Evolutionary conservation across 1,140 invertebrate species (phyloP).

Genomic region (Heliothis subflexa): DNA sequence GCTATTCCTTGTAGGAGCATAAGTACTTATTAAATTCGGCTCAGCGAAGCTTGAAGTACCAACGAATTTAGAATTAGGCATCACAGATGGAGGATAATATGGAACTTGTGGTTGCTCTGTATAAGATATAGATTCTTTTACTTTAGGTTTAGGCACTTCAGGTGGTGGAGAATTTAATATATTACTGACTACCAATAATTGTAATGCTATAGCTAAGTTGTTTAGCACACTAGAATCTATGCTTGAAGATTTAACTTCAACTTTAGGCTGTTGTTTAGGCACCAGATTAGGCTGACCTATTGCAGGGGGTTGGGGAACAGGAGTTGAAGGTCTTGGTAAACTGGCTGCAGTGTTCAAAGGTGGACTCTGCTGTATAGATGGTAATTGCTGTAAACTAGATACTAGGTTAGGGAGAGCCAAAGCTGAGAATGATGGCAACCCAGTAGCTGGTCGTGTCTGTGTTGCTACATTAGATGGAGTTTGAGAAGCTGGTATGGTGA

Average conservation of each 20-base stretch:
- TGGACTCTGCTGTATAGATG: neutral
- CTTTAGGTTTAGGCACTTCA: slow-evolving; percentile 35
- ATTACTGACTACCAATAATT: slow-evolving; percentile 73
- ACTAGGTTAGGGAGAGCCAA: slow-evolving; percentile 18
- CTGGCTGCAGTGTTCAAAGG: neutral
- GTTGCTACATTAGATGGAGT: neutral
- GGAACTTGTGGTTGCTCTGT: neutral
- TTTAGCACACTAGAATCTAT: slow-evolving; percentile 70
- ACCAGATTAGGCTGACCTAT: neutral
- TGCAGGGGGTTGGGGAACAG: neutral
- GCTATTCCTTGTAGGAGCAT: slow-evolving; percentile 51
- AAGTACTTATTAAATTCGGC: slow-evolving; percentile 25
- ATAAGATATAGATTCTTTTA: slow-evolving; percentile 19
- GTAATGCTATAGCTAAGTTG: slow-evolving; percentile 76
- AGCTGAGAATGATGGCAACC: slow-evolving; percentile 7
- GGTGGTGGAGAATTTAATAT: slow-evolving; percentile 64
- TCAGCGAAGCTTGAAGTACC: slow-evolving; percentile 53
- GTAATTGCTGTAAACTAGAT: slow-evolving; percentile 1
- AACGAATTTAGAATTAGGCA: slow-evolving; percentile 67
- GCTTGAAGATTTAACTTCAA: slow-evolving; percentile 14
- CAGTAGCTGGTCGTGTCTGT: neutral
- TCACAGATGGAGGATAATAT: slow-evolving; percentile 1
- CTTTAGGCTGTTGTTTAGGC: neutral
- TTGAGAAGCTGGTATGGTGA: neutral
- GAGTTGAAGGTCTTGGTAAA: neutral